Evolutionary conservation across 2,797 vertebrate species (phyloP).

Genomic region (Myripristis murdjan): DNA sequence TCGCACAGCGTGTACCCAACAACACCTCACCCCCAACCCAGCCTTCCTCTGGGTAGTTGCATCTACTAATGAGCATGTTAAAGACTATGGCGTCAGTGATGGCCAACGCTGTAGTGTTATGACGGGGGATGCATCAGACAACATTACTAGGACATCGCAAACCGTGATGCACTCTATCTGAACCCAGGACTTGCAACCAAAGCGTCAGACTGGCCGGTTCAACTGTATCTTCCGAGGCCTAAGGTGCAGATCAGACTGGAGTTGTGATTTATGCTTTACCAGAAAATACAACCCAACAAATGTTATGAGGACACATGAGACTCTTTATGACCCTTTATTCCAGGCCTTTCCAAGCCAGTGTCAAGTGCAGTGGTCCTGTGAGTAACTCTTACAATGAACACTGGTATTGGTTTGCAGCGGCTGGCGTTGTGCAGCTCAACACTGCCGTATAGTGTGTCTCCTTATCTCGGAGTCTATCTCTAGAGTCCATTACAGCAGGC

Average conservation of each 20-base stretch:
- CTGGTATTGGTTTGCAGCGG: constrained; percentile 76
- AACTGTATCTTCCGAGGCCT: neutral
- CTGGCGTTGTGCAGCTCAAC: constrained; percentile 52
- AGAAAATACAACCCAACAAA: constrained; percentile 11
- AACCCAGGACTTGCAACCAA: constrained; percentile 9
- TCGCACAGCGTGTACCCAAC: constrained; percentile 36
- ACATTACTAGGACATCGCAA: neutral
- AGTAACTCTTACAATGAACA: constrained; percentile 71
- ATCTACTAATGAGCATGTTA: constrained; percentile 65
- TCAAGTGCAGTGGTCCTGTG: constrained; percentile 68
- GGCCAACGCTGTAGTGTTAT: constrained; percentile 34
- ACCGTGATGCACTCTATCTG: constrained; percentile 2
- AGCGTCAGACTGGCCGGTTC: neutral
- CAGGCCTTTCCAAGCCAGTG: constrained; percentile 34
- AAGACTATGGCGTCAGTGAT: constrained; percentile 40
- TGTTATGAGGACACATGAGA: constrained; percentile 20
- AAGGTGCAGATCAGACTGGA: neutral
- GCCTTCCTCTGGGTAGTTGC: constrained; percentile 26
- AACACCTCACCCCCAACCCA: neutral
- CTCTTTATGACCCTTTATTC: constrained; percentile 21
- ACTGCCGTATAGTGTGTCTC: constrained; percentile 76
- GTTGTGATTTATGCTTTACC: neutral
- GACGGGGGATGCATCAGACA: constrained; percentile 27
- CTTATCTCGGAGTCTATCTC: constrained; percentile 78
- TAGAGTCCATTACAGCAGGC: constrained; percentile 80